Evolutionary conservation across 2,888 invertebrate species (phyloP).

Genomic region (Lathronympha strigana): DNA sequence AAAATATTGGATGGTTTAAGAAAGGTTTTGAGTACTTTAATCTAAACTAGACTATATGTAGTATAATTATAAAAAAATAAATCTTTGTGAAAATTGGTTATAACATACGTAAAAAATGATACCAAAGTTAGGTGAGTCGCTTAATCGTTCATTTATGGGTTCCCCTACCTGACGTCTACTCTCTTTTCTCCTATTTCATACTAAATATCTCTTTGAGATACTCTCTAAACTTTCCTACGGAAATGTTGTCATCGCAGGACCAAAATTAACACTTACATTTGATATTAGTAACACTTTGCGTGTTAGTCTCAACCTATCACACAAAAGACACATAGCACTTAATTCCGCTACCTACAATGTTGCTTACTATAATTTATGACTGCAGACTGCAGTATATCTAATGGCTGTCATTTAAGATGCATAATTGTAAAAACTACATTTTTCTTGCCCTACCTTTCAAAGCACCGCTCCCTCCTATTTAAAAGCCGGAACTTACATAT

Average conservation of each 20-base stretch:
- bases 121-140: too few relatives aligned
- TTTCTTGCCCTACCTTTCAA: slow-evolving; percentile 5
- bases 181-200: too few relatives aligned
- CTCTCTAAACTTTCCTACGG: neutral
- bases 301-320: neutral
- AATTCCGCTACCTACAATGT: slow-evolving; percentile 22
- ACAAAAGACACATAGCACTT: slow-evolving; percentile 7
- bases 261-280: neutral
- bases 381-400: slow-evolving; percentile 7
- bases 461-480: neutral
- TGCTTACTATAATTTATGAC: slow-evolving; percentile 18
- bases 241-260: neutral
- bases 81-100: too few relatives aligned
- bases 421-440: slow-evolving; percentile 14
- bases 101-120: too few relatives aligned
- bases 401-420: slow-evolving; percentile 24
- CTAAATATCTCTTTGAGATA: too few relatives aligned
- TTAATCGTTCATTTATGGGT: too few relatives aligned
- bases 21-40: too few relatives aligned
- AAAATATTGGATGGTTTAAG: too few relatives aligned
- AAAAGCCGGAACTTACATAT: slow-evolving; percentile 2
- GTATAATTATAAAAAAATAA: too few relatives aligned
- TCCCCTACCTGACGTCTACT: too few relatives aligned
- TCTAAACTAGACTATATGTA: too few relatives aligned
- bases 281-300: neutral